phyloP scores from a whole-genome alignment of 2,797 vertebrate species.

The Morelia viridis region DNA sequence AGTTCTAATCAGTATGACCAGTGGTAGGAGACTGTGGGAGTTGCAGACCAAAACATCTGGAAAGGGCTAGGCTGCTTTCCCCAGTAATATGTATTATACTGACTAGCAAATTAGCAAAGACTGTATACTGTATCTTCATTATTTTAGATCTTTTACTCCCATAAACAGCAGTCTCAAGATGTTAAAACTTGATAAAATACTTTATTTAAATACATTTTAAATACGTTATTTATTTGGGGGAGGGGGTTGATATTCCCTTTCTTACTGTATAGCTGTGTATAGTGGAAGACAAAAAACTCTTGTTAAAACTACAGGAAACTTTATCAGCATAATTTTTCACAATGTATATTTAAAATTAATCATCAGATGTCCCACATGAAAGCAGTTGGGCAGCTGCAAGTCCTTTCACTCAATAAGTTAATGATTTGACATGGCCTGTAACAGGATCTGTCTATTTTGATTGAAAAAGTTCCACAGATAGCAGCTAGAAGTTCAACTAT shows the following conservation, averaged over 20 bases:
- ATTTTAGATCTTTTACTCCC: not conserved
- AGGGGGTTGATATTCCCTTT: conserved; percentile 44
- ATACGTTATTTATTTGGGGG: too few species aligned
- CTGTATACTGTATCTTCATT: not conserved
- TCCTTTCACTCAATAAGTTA: conserved; percentile 58
- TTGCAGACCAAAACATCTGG: not conserved
- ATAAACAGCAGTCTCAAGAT: conserved; percentile 12
- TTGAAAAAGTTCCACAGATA: conserved; percentile 64
- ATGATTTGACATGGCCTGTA: conserved; percentile 54
- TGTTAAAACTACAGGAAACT: conserved; percentile 68
- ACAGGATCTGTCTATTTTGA: conserved; percentile 48
- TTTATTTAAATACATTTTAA: conserved; percentile 32
- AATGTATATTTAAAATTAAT: conserved; percentile 64
- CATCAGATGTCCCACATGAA: conserved; percentile 59
- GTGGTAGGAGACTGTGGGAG: not conserved
- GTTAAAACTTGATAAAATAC: conserved; percentile 21
- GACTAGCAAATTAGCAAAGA: not conserved
- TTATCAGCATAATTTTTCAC: conserved; percentile 61
- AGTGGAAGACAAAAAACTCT: conserved; percentile 42
- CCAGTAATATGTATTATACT: not conserved
- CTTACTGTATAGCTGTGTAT: conserved; percentile 58
- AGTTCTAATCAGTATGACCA: not conserved
- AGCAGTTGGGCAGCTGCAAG: conserved; percentile 61
- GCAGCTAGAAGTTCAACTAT: conserved; percentile 48
- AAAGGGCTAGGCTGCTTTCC: not conserved